These are phyloP conservation scores for Telmatochromis sp. DNA, from an alignment of 2,113 vertebrate genomes.

Conservation along the genomic window DNA sequence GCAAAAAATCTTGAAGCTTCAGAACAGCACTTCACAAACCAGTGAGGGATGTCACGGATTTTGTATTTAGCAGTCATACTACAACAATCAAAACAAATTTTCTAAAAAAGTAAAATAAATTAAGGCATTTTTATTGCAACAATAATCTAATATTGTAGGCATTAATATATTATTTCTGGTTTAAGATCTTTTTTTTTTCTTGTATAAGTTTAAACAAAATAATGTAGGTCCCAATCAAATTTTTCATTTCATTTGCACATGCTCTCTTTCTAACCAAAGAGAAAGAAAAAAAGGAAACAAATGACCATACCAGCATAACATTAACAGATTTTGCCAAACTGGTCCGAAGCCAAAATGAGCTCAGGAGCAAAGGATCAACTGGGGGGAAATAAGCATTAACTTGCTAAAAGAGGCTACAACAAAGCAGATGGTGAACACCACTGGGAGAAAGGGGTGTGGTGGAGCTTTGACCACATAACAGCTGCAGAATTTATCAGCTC, in stretches of 20 bases:
- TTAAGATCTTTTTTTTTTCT: no score
- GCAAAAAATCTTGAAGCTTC: background rate
- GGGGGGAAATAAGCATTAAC: slow-evolving; percentile 41
- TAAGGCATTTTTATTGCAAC: background rate
- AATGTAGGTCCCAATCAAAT: background rate
- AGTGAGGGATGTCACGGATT: background rate
- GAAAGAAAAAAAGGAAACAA: background rate
- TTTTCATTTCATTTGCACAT: background rate
- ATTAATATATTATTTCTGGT: background rate
- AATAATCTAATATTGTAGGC: background rate
- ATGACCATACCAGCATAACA: background rate
- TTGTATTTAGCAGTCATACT: background rate
- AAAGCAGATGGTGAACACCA: slow-evolving; percentile 51
- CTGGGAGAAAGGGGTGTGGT: background rate
- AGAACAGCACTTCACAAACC: background rate
- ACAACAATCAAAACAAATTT: background rate
- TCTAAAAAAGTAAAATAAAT: background rate
- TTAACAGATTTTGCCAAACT: background rate
- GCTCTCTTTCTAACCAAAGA: background rate
- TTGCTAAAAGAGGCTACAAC: slow-evolving; percentile 16
- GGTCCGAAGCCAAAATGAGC: background rate
- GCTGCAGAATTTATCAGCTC: slow-evolving; percentile 8
- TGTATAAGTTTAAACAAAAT: background rate
- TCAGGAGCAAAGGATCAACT: slow-evolving; percentile 3
- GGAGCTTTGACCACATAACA: slow-evolving; percentile 14